These are phyloP conservation scores for Drosophila pallidifrons DNA, from an alignment of 1,140 invertebrate genomes.

Conservation along the genomic window DNA sequence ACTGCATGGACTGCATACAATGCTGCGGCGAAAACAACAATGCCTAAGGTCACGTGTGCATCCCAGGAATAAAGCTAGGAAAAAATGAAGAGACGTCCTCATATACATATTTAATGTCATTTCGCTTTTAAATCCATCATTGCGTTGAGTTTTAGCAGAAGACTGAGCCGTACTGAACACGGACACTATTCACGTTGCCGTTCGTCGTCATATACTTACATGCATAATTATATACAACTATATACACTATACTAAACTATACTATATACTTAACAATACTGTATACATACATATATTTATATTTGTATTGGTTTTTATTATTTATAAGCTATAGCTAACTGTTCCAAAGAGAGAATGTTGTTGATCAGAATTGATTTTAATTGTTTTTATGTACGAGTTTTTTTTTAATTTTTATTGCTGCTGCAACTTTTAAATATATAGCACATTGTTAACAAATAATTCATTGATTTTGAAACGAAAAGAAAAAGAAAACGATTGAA, in stretches of 20 bases:
- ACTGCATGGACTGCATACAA: conserved; percentile 85
- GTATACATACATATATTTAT: conserved; percentile 51
- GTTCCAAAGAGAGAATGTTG: conserved; percentile 74
- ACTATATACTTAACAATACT: conserved; percentile 52
- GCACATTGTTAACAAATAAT: conserved; percentile 61
- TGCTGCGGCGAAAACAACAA: conserved; percentile 85
- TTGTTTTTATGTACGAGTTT: conserved; percentile 35
- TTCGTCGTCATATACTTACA: conserved; percentile 73
- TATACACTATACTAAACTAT: conserved; percentile 30
- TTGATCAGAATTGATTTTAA: conserved; percentile 19
- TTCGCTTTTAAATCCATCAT: conserved; percentile 32
- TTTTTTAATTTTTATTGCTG: conserved; percentile 48
- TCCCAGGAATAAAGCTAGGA: neutral
- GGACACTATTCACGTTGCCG: conserved; percentile 80
- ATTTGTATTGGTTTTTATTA: conserved; percentile 32
- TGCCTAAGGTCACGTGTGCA: conserved; percentile 71
- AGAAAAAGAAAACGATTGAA: conserved; percentile 37
- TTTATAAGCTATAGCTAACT: conserved; percentile 57
- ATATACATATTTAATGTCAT: conserved; percentile 17
- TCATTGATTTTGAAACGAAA: conserved; percentile 41
- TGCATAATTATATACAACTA: conserved; percentile 51
- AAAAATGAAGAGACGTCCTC: neutral
- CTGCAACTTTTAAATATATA: conserved; percentile 60
- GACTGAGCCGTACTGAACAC: conserved; percentile 71
- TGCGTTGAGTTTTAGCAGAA: conserved; percentile 75